phyloP scores from a whole-genome alignment of 2,797 vertebrate genomes.

The Danio kyathit region DNA sequence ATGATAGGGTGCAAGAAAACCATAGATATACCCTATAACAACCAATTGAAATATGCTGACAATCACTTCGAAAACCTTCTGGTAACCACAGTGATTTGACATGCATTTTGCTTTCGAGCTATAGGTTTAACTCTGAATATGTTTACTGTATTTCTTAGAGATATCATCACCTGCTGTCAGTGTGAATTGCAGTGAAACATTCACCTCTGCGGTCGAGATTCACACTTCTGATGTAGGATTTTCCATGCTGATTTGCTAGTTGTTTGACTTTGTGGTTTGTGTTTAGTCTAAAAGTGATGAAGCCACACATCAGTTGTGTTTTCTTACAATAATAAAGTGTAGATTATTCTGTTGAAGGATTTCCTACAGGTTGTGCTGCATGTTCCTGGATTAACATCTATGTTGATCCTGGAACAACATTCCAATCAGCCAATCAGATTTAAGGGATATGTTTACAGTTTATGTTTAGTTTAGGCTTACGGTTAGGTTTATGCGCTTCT shows the following conservation, averaged over 20 bases:
- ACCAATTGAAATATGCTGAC: background rate
- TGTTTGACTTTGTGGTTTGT: background rate
- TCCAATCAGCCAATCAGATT: too few relatives aligned
- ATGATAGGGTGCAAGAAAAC: too few relatives aligned
- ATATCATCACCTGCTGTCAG: background rate
- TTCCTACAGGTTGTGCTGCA: background rate
- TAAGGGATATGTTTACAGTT: too few relatives aligned
- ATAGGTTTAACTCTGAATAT: background rate
- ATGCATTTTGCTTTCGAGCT: background rate
- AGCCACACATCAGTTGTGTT: background rate
- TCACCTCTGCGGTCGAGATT: background rate
- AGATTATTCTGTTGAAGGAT: background rate
- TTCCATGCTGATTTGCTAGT: slow-evolving; percentile 1
- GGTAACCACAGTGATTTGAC: background rate
- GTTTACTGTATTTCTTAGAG: background rate
- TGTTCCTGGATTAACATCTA: too few relatives aligned
- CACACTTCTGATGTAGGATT: background rate
- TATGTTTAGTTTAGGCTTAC: too few relatives aligned
- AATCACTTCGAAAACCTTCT: background rate
- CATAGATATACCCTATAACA: too few relatives aligned
- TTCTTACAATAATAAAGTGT: background rate
- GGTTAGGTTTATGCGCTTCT: too few relatives aligned
- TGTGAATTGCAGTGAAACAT: slow-evolving; percentile 26
- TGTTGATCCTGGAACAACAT: too few relatives aligned
- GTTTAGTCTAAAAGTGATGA: background rate